These are phyloP conservation scores for Halictus quadricinctus DNA, from an alignment of 2,888 invertebrate genomes.

Conservation along the genomic window DNA sequence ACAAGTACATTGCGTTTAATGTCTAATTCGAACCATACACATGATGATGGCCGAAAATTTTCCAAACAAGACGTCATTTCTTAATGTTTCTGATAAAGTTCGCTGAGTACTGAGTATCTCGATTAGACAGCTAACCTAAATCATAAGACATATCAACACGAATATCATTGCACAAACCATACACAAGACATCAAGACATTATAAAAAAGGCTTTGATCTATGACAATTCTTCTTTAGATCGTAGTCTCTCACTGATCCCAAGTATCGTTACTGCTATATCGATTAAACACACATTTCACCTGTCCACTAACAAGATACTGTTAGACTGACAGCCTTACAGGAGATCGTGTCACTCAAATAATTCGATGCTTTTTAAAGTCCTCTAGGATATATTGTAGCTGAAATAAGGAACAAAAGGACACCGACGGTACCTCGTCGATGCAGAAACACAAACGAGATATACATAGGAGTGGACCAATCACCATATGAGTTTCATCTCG, in stretches of 20 bases:
- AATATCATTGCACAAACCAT: slow-evolving; percentile 12
- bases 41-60: slow-evolving; percentile 88
- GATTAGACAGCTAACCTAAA: slow-evolving; percentile 60
- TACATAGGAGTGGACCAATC: no score
- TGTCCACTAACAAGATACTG: no score
- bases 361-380: no score
- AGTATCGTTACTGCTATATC: background rate
- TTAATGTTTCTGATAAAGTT: slow-evolving; percentile 10
- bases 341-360: no score
- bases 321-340: no score
- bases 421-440: no score
- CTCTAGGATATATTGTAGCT: no score
- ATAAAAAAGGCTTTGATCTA: background rate
- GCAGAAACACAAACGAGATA: no score
- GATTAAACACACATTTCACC: background rate
- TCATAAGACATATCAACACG: slow-evolving; percentile 44
- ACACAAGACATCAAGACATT: background rate
- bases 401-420: no score
- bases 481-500: no score
- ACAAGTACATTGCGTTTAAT: slow-evolving; percentile 94
- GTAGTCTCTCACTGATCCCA: background rate
- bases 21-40: slow-evolving; percentile 93
- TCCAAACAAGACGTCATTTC: slow-evolving; percentile 87
- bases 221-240: slow-evolving; percentile 22
- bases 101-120: background rate